Percentiles rank a stretch among this genome's conserved stretches.
Evolutionary conservation across 2,888 invertebrate genomes (phyloP).

Genomic region (Pedicia rivosa): DNA sequence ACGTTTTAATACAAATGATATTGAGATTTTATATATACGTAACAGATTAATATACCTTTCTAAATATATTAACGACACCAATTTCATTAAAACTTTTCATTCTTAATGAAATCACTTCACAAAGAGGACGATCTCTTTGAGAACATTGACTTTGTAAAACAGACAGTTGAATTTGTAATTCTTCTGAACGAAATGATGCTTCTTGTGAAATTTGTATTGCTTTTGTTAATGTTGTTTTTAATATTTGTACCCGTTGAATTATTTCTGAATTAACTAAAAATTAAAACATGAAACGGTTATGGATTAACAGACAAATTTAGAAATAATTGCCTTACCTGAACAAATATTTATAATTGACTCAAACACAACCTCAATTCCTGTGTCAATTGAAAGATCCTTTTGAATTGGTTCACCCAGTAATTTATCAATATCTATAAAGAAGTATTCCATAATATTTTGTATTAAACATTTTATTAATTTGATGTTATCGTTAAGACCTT

Average conservation of each 20-base stretch:
- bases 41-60: slow-evolving; percentile 24
- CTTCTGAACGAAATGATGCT: slow-evolving; percentile 30
- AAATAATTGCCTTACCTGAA: slow-evolving; percentile 36
- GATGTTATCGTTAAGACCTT: too few relatives aligned
- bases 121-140: slow-evolving; percentile 51
- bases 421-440: slow-evolving; percentile 56
- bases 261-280: slow-evolving; percentile 26
- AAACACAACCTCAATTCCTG: slow-evolving; percentile 58
- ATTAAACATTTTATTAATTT: too few relatives aligned
- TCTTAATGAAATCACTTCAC: slow-evolving; percentile 61
- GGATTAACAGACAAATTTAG: slow-evolving; percentile 1
- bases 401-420: slow-evolving; percentile 65
- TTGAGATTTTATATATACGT: slow-evolving; percentile 6
- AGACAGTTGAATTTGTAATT: slow-evolving; percentile 30
- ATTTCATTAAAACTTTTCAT: slow-evolving; percentile 46
- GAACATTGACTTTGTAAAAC: slow-evolving; percentile 44
- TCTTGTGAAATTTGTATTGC: slow-evolving; percentile 29
- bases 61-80: slow-evolving; percentile 29
- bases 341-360: slow-evolving; percentile 54
- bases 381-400: slow-evolving; percentile 52
- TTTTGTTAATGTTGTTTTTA: slow-evolving; percentile 28
- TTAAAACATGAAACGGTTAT: neutral
- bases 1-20: neutral
- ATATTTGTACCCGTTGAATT: slow-evolving; percentile 28
- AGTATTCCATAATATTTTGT: too few relatives aligned